Base-by-base conservation (phyloP, 2,797 vertebrate species). In the Carcharodon carcharias region DNA sequence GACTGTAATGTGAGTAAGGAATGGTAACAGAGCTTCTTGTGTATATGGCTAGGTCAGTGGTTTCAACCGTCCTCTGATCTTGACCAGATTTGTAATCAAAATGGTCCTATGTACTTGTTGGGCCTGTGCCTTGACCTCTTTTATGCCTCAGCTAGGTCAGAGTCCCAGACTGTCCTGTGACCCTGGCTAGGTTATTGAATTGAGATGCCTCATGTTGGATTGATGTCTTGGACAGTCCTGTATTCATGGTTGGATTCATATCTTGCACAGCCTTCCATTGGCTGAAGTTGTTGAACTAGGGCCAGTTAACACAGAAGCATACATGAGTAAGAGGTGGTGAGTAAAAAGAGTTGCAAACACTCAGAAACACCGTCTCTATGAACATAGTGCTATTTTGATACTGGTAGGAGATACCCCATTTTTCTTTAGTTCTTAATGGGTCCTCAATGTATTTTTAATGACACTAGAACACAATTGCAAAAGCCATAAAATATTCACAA, bases 401-500 rank as follows among this genome's bases (percentile, higher is more conserved):
- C 91, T 45, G 4, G n/a, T 45, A 50, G 1, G n/a, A 93, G 63
- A 93, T 45, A 93, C 63, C 61, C 63, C 61, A 93, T 45, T 11
- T 93, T 93, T 93, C 61, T 67, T 65, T 65, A 65, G 61, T 65
- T 40, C 61, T 40, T 93, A 93, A 93, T 93, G 91, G 61, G 91
- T 93, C 23, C 91, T 23, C 63, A 67, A 93, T 93, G 63, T 67
- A 93, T 45, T 67, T 93, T 93, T 93, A n/a, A 93, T 93, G 61
- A 93, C 63, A 7, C 21, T 67, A 45, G 65, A 67, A 67, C 61
- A 26, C 63, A 67, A 67, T 93, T 45, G 91, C 67, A 40, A 65
- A 67, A 23, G 8, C 91, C 63, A 93, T 93, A 93, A 93, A 93
- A 93, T 93, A 93, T 93, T 93, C 63, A 93, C 61, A 93, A 26